Percentiles rank a stretch among this genome's conserved stretches.
phyloP scores from a whole-genome alignment of 2,888 invertebrate species.

The Drosophila suboccidentalis region DNA sequence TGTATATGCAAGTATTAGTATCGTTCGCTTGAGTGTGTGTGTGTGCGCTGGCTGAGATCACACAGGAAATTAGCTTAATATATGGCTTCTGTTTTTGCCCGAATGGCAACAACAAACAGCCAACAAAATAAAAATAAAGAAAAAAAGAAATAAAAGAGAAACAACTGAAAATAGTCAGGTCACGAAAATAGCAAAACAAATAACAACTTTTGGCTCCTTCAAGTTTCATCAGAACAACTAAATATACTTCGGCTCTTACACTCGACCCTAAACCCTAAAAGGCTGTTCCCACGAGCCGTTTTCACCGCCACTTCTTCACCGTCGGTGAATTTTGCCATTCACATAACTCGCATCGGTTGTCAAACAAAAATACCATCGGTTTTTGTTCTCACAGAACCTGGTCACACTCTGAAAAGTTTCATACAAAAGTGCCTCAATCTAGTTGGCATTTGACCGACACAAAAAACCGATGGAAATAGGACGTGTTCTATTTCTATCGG shows the following conservation, averaged over 20 bases:
- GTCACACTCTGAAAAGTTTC: no score
- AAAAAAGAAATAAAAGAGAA: conserved; percentile 9
- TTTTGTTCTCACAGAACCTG: no score
- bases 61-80: conserved; percentile 72
- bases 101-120: conserved; percentile 31
- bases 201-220: not conserved
- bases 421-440: no score
- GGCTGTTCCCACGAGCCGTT: no score
- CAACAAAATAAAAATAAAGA: not conserved
- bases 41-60: conserved; percentile 62
- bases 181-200: conserved; percentile 6
- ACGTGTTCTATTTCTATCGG: no score
- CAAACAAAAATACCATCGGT: no score
- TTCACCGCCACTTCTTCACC: no score
- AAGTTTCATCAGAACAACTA: conserved; percentile 1
- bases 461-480: no score
- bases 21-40: conserved; percentile 8
- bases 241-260: not conserved
- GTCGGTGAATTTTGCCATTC: no score
- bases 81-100: conserved; percentile 47
- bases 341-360: no score
- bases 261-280: not conserved
- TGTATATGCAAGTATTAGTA: conserved; percentile 18
- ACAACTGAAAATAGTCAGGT: conserved; percentile 15
- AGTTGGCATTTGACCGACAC: no score